Percentiles rank a stretch among this genome's conserved stretches.
Evolutionary conservation across 2,888 invertebrate species (phyloP).

Genomic region (Amphipoea oculea): DNA sequence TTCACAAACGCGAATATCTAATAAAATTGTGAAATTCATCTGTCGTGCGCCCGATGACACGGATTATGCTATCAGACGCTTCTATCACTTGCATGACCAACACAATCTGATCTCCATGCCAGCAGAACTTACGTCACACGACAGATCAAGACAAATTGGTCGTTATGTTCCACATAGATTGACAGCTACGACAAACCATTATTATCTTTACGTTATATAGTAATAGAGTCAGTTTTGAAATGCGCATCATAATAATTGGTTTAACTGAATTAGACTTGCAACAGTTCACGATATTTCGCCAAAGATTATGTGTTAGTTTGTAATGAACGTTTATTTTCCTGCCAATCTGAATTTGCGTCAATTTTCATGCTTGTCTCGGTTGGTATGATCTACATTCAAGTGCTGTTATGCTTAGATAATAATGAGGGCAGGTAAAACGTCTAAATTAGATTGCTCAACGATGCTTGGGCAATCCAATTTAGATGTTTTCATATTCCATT

Average conservation of each 20-base stretch:
- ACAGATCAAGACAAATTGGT: slow-evolving; percentile 51
- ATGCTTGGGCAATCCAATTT: slow-evolving; percentile 12
- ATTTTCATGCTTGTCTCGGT: slow-evolving; percentile 45
- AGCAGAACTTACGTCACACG: slow-evolving; percentile 34
- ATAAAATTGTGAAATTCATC: slow-evolving; percentile 70
- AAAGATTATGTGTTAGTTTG: slow-evolving; percentile 55
- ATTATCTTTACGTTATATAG: slow-evolving; percentile 48
- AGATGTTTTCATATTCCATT: not conserved
- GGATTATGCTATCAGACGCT: slow-evolving; percentile 64
- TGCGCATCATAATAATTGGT: slow-evolving; percentile 62
- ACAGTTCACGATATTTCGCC: slow-evolving; percentile 48
- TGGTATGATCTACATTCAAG: slow-evolving; percentile 39
- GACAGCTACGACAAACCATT: slow-evolving; percentile 59
- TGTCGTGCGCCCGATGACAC: slow-evolving; percentile 71
- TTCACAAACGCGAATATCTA: slow-evolving; percentile 50
- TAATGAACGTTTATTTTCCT: slow-evolving; percentile 53
- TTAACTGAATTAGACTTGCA: slow-evolving; percentile 54
- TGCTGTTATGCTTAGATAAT: slow-evolving; percentile 8
- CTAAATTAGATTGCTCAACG: slow-evolving; percentile 30
- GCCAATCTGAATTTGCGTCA: slow-evolving; percentile 43
- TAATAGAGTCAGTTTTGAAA: slow-evolving; percentile 62
- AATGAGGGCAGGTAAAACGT: slow-evolving; percentile 22
- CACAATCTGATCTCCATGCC: slow-evolving; percentile 34
- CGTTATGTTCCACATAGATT: slow-evolving; percentile 44
- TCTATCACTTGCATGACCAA: slow-evolving; percentile 57